Conservation (phyloP, 2,888 invertebrate species). For the Eupithecia centaureata region DNA sequence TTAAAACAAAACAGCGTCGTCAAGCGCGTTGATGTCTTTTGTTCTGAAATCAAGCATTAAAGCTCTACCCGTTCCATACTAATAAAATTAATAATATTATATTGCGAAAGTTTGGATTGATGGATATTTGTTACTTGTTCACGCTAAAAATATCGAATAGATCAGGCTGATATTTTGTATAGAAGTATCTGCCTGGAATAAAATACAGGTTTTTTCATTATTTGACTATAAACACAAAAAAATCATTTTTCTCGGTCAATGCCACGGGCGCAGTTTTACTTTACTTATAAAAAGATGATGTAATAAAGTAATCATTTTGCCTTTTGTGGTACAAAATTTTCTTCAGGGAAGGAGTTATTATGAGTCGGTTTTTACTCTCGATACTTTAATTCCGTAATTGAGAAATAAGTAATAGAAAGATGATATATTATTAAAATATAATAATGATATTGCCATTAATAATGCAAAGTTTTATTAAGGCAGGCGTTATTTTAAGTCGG, state of each 20-base stretch:
- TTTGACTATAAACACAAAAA: no score
- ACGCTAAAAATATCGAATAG: no score
- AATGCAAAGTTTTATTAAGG: background rate
- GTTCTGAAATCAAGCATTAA: background rate
- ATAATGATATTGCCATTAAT: background rate
- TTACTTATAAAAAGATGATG: background rate
- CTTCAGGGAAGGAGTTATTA: slow-evolving; percentile 7
- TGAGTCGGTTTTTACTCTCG: slow-evolving; percentile 72
- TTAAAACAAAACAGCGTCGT: background rate
- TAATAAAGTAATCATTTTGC: slow-evolving; percentile 3
- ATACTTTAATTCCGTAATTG: slow-evolving; percentile 84
- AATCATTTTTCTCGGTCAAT: no score
- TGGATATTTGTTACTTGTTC: no score
- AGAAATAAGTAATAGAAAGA: no score
- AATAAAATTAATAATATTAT: no score
- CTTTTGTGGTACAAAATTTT: background rate
- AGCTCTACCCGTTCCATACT: no score
- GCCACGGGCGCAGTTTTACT: no score
- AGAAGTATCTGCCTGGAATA: no score
- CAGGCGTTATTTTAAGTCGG: slow-evolving; percentile 43
- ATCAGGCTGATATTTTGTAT: no score
- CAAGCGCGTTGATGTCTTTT: slow-evolving; percentile 2
- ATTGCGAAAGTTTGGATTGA: no score
- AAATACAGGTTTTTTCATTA: no score
- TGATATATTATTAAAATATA: background rate